These are phyloP conservation scores for Epirrita christyi DNA, from an alignment of 2,888 invertebrate species.

Conservation along the genomic window DNA sequence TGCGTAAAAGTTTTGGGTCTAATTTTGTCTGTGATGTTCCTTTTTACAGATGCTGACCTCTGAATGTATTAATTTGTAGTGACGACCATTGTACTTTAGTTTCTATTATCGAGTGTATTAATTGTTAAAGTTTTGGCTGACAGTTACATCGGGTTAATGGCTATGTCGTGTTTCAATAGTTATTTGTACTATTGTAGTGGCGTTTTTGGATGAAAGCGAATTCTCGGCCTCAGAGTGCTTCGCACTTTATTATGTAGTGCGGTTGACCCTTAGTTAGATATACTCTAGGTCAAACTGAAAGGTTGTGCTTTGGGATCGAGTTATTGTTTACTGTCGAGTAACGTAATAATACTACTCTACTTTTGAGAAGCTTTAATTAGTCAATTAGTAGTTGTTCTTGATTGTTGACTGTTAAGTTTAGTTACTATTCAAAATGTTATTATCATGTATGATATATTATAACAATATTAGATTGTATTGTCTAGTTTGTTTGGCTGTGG, in stretches of 20 bases:
- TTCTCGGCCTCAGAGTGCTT: constrained; percentile 49
- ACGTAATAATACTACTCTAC: constrained; percentile 1
- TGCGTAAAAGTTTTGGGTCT: constrained; percentile 29
- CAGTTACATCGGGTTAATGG: constrained; percentile 76
- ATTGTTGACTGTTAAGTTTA: not conserved
- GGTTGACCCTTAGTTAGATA: constrained; percentile 48
- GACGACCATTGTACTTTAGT: constrained; percentile 70
- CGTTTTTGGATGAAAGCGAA: constrained; percentile 66
- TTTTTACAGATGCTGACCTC: constrained; percentile 62
- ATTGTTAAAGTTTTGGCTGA: constrained; percentile 76
- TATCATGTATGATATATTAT: too few relatives aligned
- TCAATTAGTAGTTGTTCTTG: not conserved
- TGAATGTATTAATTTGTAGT: constrained; percentile 81
- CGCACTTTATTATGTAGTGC: constrained; percentile 50
- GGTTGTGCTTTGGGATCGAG: not conserved
- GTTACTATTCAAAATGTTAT: too few relatives aligned
- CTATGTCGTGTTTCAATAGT: constrained; percentile 68
- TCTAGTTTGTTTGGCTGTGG: too few relatives aligned
- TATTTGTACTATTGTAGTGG: constrained; percentile 68
- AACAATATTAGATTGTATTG: too few relatives aligned
- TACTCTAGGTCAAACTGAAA: constrained; percentile 28
- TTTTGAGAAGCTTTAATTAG: not conserved
- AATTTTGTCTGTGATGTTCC: constrained; percentile 32
- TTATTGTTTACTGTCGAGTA: not conserved
- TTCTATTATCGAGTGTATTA: constrained; percentile 77